phyloP scores from a whole-genome alignment of 2,888 invertebrate genomes.

The Pogonocherus hispidulus region DNA sequence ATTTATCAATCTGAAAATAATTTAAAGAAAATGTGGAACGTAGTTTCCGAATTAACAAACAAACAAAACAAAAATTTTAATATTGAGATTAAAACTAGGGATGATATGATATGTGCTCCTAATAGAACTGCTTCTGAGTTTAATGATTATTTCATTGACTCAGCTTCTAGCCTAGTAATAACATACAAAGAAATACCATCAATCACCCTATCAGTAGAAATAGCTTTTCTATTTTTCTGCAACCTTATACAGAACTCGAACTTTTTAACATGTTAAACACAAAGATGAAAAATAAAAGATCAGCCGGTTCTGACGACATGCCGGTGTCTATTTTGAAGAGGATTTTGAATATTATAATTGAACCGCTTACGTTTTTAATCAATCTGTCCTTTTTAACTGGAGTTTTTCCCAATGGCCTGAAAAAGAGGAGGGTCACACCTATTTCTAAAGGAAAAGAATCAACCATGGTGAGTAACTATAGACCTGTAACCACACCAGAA shows the following conservation, averaged over 20 bases:
- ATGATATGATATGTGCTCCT: too few species aligned
- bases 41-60: slow-evolving; percentile 11
- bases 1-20: slow-evolving; percentile 15
- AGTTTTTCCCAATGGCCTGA: slow-evolving; percentile 15
- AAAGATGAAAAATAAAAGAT: too few species aligned
- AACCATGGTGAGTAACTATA: neutral
- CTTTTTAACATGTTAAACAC: too few species aligned
- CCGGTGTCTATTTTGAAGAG: neutral
- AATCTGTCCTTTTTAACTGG: neutral
- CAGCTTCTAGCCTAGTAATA: neutral
- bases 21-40: neutral
- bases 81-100: neutral
- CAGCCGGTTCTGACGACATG: neutral
- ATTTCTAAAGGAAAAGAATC: slow-evolving; percentile 19
- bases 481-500: slow-evolving; percentile 14
- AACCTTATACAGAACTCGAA: too few species aligned
- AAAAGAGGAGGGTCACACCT: slow-evolving; percentile 11
- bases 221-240: too few species aligned
- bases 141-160: too few species aligned
- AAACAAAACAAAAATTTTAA: neutral
- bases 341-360: neutral
- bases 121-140: too few species aligned
- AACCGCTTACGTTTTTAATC: neutral
- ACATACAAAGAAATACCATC: neutral
- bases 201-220: neutral